Evolutionary conservation across 2,113 vertebrate genomes (phyloP), one percentile per base, ranked within the genome.

Genomic region (Haplochromis vanheusdeni): DNA sequence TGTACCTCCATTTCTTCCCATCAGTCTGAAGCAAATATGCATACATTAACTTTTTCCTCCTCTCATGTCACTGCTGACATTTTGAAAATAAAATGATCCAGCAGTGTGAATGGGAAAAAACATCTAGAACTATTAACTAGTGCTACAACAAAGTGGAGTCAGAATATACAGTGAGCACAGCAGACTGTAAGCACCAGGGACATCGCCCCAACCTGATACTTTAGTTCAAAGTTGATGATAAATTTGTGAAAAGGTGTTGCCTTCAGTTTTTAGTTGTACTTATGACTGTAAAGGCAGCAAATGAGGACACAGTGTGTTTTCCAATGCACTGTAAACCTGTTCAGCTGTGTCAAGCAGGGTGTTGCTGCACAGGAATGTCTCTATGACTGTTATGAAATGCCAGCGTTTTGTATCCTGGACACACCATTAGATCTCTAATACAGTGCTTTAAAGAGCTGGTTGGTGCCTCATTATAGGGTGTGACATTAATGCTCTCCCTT

Each of bases 381-480:
- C 9, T 17, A 10, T 2, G 68, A 7, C 68, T 45, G 65, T 28
- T 1, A 12, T 13, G 42, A 19, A 19, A 75, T 49, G 26, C 26
- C 42, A 75, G 70, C 6, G 0, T 31, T 5, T 31, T 13, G 42
- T 49, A 28, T 75, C 70, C 23, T 31, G 70, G 16, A 7, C 70
- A 28, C 26, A 28, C 9, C 70, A 77, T 49, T 7, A 12, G 3
- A 19, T 5, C 21, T 49, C 70, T 19, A 49, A 77, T 31, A 7
- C 9, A 0, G 23, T 0, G 14, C 42, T 47, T 75, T 75, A 47
- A 47, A 47, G 40, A 73, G 37, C 16, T 1, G 13, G 37, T 16
- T 42, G n/a, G 13, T 14, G 65, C 13, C 2, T 45, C 2, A 6
- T 16, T 26, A 26, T 26, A 73, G 37, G 37, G 42, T 19, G 23